phyloP scores from a whole-genome alignment of 1,140 invertebrate genomes.

The Mamestra configurata region DNA sequence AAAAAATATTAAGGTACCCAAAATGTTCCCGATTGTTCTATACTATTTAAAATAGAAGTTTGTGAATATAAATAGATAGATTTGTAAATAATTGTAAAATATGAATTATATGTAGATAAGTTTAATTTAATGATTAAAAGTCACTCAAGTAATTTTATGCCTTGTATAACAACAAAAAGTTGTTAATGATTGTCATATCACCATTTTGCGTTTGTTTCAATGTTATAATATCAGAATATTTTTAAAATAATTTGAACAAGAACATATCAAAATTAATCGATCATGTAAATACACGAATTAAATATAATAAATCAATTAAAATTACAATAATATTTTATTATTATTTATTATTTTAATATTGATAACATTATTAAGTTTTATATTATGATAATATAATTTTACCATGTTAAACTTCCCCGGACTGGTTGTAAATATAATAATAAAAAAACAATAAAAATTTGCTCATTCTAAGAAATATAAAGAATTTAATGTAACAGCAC shows the following conservation, averaged over 20 bases:
- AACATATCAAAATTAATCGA: not conserved
- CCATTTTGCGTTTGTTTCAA: not conserved
- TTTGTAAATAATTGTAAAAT: constrained; percentile 13
- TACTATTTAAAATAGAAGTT: no score
- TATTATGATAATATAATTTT: constrained; percentile 9
- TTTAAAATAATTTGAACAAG: not conserved
- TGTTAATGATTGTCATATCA: not conserved
- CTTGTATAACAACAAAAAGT: not conserved
- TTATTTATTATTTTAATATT: no score
- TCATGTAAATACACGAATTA: not conserved
- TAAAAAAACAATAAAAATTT: constrained; percentile 40
- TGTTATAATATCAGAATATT: not conserved
- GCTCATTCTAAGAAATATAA: constrained; percentile 48
- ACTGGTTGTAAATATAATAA: constrained; percentile 32
- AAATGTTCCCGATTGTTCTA: no score
- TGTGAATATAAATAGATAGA: not conserved
- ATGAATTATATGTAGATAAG: not conserved
- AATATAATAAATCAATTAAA: not conserved
- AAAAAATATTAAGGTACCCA: no score
- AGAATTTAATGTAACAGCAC: constrained; percentile 48
- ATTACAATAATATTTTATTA: constrained; percentile 1
- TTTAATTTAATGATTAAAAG: no score
- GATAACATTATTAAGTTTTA: not conserved
- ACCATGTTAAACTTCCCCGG: not conserved
- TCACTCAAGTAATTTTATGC: not conserved